A percentile compares a stretch with the other conserved stretches of the same genome.
Conservation (phyloP, 2,888 invertebrate species). For the Encarsia formosa region DNA sequence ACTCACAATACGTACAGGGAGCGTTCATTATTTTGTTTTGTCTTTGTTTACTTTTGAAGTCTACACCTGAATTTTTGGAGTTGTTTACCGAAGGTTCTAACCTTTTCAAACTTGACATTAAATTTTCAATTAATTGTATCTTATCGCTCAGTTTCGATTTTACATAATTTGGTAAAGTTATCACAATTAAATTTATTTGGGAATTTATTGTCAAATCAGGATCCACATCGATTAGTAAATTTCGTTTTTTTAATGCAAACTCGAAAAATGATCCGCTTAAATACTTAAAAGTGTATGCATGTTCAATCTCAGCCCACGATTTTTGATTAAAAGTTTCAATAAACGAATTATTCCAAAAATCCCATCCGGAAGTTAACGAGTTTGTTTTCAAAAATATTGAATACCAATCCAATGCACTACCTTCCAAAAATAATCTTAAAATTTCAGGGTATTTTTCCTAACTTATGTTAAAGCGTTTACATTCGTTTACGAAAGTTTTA, state of each 20-base stretch:
- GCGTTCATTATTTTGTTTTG: slow-evolving; percentile 19
- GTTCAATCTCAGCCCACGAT: no score
- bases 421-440: not conserved
- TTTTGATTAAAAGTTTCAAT: no score
- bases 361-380: not conserved
- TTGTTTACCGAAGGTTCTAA: not conserved
- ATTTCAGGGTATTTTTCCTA: not conserved
- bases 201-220: no score
- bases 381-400: not conserved
- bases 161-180: no score
- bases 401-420: not conserved
- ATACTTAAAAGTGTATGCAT: no score
- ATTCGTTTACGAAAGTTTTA: not conserved
- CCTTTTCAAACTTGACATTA: not conserved
- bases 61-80: slow-evolving; percentile 11
- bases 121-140: not conserved
- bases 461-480: not conserved
- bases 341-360: no score
- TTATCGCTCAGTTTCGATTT: no score
- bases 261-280: no score
- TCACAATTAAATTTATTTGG: no score
- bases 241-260: no score
- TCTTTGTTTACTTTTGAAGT: slow-evolving; percentile 15
- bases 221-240: no score
- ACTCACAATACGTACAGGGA: not conserved